A percentile compares a stretch with the other conserved stretches of the same genome.
Conservation (phyloP, 2,888 invertebrate species). For the Thereva nobilitata region DNA sequence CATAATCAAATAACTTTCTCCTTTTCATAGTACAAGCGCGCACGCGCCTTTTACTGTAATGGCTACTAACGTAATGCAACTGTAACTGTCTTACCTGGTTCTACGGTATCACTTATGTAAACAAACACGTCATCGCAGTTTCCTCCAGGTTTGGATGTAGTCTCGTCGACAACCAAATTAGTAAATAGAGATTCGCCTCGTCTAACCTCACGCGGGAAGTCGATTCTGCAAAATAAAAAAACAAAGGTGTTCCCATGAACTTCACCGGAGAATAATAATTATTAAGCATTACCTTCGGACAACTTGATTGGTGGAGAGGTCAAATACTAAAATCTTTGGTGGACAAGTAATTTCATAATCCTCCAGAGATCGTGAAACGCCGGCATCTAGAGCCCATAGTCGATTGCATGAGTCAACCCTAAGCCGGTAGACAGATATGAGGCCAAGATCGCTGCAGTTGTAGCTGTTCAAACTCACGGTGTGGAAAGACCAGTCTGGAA, state of each 20-base stretch:
- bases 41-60: too few relatives aligned
- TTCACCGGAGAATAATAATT: slow-evolving; percentile 47
- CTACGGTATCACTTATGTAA: slow-evolving; percentile 81
- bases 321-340: slow-evolving; percentile 80
- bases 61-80: not conserved
- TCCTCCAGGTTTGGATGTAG: slow-evolving; percentile 63
- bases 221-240: slow-evolving; percentile 62
- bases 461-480: slow-evolving; percentile 69
- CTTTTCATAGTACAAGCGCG: too few relatives aligned
- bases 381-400: slow-evolving; percentile 81
- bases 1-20: too few relatives aligned
- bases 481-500: slow-evolving; percentile 80
- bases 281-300: slow-evolving; percentile 58
- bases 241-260: not conserved
- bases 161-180: slow-evolving; percentile 79
- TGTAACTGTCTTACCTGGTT: slow-evolving; percentile 65
- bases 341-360: slow-evolving; percentile 70
- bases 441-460: slow-evolving; percentile 75
- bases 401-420: slow-evolving; percentile 80
- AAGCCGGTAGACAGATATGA: slow-evolving; percentile 79
- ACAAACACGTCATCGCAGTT: slow-evolving; percentile 77
- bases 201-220: slow-evolving; percentile 74
- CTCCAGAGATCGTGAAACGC: slow-evolving; percentile 63
- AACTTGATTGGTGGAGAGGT: slow-evolving; percentile 72
- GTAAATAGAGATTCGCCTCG: slow-evolving; percentile 78